phyloP scores from a whole-genome alignment of 2,888 invertebrate species.

The Odontomyia ornata region DNA sequence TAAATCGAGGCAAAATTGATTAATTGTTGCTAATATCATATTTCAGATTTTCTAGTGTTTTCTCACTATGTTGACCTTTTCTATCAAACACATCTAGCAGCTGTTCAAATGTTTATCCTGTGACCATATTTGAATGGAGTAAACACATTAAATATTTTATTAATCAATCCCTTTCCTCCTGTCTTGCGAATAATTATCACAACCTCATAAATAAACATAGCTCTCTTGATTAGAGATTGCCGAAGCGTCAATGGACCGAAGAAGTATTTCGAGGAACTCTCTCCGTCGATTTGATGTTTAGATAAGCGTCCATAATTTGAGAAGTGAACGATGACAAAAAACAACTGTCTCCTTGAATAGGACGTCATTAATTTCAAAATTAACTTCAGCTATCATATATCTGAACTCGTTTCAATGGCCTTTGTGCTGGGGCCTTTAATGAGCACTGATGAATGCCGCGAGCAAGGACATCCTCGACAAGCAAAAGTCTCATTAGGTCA shows the following conservation, averaged over 20 bases:
- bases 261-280: neutral
- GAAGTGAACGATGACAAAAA: neutral
- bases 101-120: neutral
- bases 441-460: neutral
- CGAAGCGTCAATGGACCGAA: neutral
- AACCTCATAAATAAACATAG: neutral
- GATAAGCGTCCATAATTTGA: slow-evolving; percentile 21
- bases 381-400: slow-evolving; percentile 38
- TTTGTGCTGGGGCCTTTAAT: neutral
- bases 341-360: neutral
- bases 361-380: slow-evolving; percentile 39
- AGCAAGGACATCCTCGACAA: slow-evolving; percentile 8
- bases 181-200: neutral
- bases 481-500: slow-evolving; percentile 21
- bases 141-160: neutral
- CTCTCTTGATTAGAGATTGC: neutral
- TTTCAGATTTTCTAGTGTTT: too few relatives aligned
- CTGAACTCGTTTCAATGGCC: neutral
- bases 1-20: too few relatives aligned
- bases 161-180: neutral
- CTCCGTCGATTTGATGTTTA: slow-evolving; percentile 13
- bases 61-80: too few relatives aligned
- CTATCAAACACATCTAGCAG: neutral
- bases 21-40: too few relatives aligned
- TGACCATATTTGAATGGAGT: neutral